Evolutionary conservation across 2,113 vertebrate genomes (phyloP), one percentile per base, ranked within the genome.

Genomic region (Oriolus oriolus): DNA sequence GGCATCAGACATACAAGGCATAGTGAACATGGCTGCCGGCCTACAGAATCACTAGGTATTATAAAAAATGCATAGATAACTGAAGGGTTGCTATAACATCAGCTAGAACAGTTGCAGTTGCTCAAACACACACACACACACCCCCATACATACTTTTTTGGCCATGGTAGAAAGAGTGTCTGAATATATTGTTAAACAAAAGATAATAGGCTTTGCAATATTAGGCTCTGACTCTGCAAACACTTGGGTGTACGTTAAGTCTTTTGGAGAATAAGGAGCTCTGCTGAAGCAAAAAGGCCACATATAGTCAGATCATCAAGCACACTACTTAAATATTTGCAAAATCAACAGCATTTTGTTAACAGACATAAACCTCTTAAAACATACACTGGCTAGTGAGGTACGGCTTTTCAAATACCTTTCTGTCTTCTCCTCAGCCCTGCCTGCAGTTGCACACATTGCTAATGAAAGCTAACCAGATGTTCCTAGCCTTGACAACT

Each of bases 21-120:
- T 97, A 90, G 97, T 96, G 97, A 97, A 95, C 95, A 96, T 63
- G 98, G 98, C 97, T 97, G 97, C 96, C 81, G 63, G 94, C 94
- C 98, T 98, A 96, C 96, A 80, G 3, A 97, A 97, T 97, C 96
- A 97, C 95, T 73, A 94, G 96, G 97, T 97, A 97, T 94, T 96
- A 74, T 84, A 45, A 87, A 93, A 98, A 99, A 99, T 99, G 99
- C 99, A 99, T 99, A 99, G 99, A 98, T 99, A 98, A 98, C 98
- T 90, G 97, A 98, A 98, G 97, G 96, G 92, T 90, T 76, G 91
- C 96, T 86, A 95, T 89, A 98, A 97, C 93, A 71, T 85, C 73
- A 87, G 88, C 88, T 92, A 81, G 89, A 91, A 96, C 94, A 91
- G 84, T 75, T 97, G 97, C 97, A 97, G 96, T 94, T 97, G 93